Evolutionary conservation across 2,113 vertebrate genomes (phyloP), one percentile per base, ranked within the genome.

Genomic region (Dermatemys mawii): DNA sequence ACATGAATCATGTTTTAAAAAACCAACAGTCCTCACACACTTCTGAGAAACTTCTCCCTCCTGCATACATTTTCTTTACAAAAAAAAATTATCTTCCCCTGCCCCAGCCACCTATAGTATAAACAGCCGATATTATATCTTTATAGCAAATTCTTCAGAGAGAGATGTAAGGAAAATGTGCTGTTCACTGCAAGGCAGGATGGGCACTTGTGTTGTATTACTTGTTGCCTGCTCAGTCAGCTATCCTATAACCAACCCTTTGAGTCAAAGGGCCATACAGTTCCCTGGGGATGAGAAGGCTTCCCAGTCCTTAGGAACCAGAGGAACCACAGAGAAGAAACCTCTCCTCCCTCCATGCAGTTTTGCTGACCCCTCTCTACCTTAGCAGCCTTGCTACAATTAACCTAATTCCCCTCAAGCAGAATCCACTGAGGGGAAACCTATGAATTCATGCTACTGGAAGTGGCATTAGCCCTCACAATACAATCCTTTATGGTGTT

Each of bases 31-130:
- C 27, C 26, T 93, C 22, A 11, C 26, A 92, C 22, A 11, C 70
- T 94, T 57, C 63, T 82, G 79, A 89, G 38, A 24, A 87, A 76
- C 53, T 41, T 17, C 9, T 50, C 29, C 32, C 73, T 92, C 22
- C 86, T 81, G 85, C 27, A 81, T 78, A 8, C 53, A 8, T 87
- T 89, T 92, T 89, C 63, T 90, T 44, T 90, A n/a, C 32, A 14
- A 81, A 92, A 83, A 86, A 19, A 11, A 92, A 81, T 12, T 38
- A 81, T 6, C 54, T 55, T 55, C 54, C 13, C 2, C 60, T 35
- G 35, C 35, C 32, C 9, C 14, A 17, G 32, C 60, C 60, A 63
- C 29, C 24, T 55, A 55, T 24, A 55, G 24, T 55, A 55, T n/a
- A 63, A 16, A 63, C 60, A 63, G 29, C 13, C 16, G n/a, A 29